Base-by-base conservation (phyloP, 2,888 invertebrate species). In the Aphodius sticticus region DNA sequence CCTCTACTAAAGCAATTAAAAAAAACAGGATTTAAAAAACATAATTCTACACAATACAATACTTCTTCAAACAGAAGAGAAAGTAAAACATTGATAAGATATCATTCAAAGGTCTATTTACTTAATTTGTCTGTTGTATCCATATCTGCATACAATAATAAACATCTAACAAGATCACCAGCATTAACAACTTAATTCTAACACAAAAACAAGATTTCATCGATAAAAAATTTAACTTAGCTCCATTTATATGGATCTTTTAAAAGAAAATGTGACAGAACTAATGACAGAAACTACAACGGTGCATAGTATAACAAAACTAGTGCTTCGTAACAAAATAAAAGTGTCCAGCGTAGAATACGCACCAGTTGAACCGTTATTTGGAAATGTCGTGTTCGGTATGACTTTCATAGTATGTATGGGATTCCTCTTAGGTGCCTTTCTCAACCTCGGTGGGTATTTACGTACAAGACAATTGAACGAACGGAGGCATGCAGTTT, bases 361-460 rank as follows among this genome's bases (percentile, higher is more conserved):
- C n/a, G 74, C 74, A n/a, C 74, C 74, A 6, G 74, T 36, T n/a
- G 35, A 37, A 36, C 35, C 37, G n/a, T 6, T 74, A 7, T 74
- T 74, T 74, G 74, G 74, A 35, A 74, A 74, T 74, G 74, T 74
- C 7, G 74, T 74, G 36, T 74, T 74, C 12, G 74, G 74, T 36
- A 36, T 74, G 37, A 74, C 74, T 7, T 74, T 74, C 15, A 26
- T 74, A 9, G 37, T 74, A 12, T 74, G 74, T 35, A 74, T 74
- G 74, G 74, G 74, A 7, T 35, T 74, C n/a, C 36, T 74, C 6
- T 9, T 74, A 9, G 74, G 74, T 2, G 35, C 37, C 6, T 74
- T 74, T 15, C 36, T 74, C 35, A 74, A 74, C 36, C 35, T 74
- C 35, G 74, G 74, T 26, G 74, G 74, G 2, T 74, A 74, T 74